phyloP scores from a whole-genome alignment of 2,797 vertebrate species.

The Scomberomorus guttatus region DNA sequence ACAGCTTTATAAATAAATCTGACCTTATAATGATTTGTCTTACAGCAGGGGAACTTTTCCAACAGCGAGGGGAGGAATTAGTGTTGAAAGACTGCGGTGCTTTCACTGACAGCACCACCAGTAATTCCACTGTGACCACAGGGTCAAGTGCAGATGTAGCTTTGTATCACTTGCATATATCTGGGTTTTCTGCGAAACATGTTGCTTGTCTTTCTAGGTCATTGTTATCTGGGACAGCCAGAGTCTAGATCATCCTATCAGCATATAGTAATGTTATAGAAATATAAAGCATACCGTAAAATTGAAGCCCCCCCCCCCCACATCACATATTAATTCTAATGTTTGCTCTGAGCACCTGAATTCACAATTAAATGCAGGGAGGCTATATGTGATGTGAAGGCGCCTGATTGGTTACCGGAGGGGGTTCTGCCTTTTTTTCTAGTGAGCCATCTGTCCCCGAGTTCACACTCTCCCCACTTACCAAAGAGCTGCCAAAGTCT shows the following conservation, averaged over 20 bases:
- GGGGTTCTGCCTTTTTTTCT: slow-evolving; percentile 65
- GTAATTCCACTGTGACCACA: slow-evolving; percentile 11
- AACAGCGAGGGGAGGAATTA: not conserved
- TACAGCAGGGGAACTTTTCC: slow-evolving; percentile 1
- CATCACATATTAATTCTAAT: slow-evolving; percentile 7
- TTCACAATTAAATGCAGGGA: not conserved
- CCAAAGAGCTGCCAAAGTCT: slow-evolving; percentile 69
- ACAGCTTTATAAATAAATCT: slow-evolving; percentile 29
- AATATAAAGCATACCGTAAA: not conserved
- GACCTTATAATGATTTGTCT: slow-evolving; percentile 6
- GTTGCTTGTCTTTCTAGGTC: not conserved
- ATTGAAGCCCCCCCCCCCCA: not conserved
- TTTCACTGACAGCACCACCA: slow-evolving; percentile 25
- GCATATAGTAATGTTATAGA: not conserved
- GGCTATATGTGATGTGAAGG: slow-evolving; percentile 42
- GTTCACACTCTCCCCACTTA: slow-evolving; percentile 78
- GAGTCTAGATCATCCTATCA: not conserved
- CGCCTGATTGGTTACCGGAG: slow-evolving; percentile 70
- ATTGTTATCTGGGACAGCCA: not conserved
- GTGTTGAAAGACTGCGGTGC: not conserved
- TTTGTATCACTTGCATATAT: slow-evolving; percentile 3
- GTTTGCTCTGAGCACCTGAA: slow-evolving; percentile 13
- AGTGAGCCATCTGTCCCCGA: slow-evolving; percentile 80
- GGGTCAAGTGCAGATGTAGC: slow-evolving; percentile 21
- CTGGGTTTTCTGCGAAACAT: not conserved